These are phyloP conservation scores for Mungos mungo DNA, from an alignment of 2,113 vertebrate species.

Conservation along the genomic window DNA sequence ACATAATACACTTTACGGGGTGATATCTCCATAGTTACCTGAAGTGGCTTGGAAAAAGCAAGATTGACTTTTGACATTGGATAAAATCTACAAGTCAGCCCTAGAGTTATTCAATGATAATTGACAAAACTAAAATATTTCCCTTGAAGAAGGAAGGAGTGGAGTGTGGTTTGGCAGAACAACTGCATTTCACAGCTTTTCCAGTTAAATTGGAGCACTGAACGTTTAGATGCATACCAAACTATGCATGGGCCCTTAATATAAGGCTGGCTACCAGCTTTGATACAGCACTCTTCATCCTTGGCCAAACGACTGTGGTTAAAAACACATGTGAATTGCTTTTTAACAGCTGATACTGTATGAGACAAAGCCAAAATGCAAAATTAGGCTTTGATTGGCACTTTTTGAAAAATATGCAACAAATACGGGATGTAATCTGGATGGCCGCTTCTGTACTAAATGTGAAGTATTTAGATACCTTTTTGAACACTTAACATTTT, in stretches of 20 bases:
- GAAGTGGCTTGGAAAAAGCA: too few species aligned
- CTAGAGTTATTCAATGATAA: too few species aligned
- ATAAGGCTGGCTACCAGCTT: conserved; percentile 74
- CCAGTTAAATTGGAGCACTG: conserved; percentile 78
- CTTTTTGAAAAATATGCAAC: conserved; percentile 81
- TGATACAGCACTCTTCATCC: conserved; percentile 74
- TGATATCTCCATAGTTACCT: too few species aligned
- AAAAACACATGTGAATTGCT: conserved; percentile 80
- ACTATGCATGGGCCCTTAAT: conserved; percentile 77
- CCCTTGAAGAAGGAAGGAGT: too few species aligned
- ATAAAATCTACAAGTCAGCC: too few species aligned
- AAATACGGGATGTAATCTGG: conserved; percentile 78
- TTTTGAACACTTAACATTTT: conserved; percentile 84
- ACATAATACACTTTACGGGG: too few species aligned
- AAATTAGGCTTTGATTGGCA: conserved; percentile 83
- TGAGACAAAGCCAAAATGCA: conserved; percentile 74
- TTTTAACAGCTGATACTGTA: conserved; percentile 82
- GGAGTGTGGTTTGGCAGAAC: too few species aligned
- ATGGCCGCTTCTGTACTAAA: conserved; percentile 85
- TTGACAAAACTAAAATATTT: too few species aligned
- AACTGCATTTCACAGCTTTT: conserved; percentile 83
- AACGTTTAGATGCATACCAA: conserved; percentile 78
- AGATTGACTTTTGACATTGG: too few species aligned
- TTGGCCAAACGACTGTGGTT: conserved; percentile 81
- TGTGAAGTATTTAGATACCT: conserved; percentile 87